Base-by-base conservation (phyloP, 2,888 invertebrate species). In the Conomelus anceps region DNA sequence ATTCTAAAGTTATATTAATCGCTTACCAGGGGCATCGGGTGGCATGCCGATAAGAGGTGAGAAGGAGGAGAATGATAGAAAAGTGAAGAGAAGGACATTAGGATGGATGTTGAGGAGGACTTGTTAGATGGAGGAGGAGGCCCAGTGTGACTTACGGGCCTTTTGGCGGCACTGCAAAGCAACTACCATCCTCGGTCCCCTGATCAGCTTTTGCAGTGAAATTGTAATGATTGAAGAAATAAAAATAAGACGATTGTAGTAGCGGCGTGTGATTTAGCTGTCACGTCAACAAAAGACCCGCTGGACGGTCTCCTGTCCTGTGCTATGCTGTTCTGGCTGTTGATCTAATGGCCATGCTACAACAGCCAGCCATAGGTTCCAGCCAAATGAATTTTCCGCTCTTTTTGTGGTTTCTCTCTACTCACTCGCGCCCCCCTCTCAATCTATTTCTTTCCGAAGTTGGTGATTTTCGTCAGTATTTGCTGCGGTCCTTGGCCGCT, bases 341-440 rank as follows among this genome's bases (percentile, higher is more conserved):
- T 63, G 63, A 63, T 63, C 63, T 63, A 63, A 63, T 63, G 63
- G 63, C 63, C 63, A 63, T 63, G 63, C 63, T n/a, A 63, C 34
- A 34, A 17, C 34, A 13, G 34, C 13, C 6, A 1, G n/a, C n/a
- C n/a, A n/a, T n/a, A 63, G 63, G 63, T 63, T 63, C 63, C 63
- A 86, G 86, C 86, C 24, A 86, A 86, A 86, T 86, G 29, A 86
- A 86, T 86, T 86, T 86, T 86, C 86, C 24, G 86, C 86, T 86
- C 86, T 86, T 86, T 26, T 86, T 86, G 86, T 86, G 63, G 63
- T 63, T 63, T 63, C 63, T 63, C 13, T 34, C 63, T n/a, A n/a
- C n/a, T 63, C 63, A 63, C 63, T 63, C 63, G n/a, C n/a, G n/a
- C 63, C 34, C 34, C 11, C 34, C 7, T 41, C 41, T 41, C 41